phyloP scores from a whole-genome alignment of 2,888 invertebrate species.

The Eurois occulta region DNA sequence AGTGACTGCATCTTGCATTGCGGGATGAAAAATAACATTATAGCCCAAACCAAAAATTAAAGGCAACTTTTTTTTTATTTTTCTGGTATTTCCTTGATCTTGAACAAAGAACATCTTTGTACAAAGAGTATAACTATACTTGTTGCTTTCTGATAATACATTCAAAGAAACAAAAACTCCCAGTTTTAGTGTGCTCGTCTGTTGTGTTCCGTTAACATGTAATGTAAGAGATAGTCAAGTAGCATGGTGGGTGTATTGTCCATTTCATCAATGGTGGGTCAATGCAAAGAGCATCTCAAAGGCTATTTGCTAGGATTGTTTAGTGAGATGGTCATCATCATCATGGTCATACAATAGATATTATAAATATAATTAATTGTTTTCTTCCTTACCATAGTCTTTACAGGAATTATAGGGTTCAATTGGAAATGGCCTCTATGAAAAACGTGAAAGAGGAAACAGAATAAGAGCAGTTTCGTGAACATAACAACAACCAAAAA shows the following conservation, averaged over 20 bases:
- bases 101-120: too few relatives aligned
- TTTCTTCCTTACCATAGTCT: background rate
- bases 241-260: background rate
- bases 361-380: too few relatives aligned
- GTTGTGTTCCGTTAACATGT: background rate
- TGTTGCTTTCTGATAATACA: background rate
- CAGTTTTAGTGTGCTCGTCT: background rate
- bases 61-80: background rate
- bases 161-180: background rate
- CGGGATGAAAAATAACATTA: background rate
- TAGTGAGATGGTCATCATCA: background rate
- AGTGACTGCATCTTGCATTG: background rate
- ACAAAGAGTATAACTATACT: background rate
- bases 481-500: constrained; percentile 6
- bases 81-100: background rate
- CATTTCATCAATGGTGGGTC: background rate
- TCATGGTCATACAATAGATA: too few relatives aligned
- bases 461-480: background rate
- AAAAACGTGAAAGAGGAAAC: background rate
- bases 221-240: too few relatives aligned
- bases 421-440: background rate
- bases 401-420: constrained; percentile 1
- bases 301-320: background rate
- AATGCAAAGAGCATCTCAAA: background rate
- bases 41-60: background rate